Percentiles rank a stretch among this genome's conserved stretches.
Conservation (phyloP, 2,888 invertebrate genomes). For the Phasia obesa region DNA sequence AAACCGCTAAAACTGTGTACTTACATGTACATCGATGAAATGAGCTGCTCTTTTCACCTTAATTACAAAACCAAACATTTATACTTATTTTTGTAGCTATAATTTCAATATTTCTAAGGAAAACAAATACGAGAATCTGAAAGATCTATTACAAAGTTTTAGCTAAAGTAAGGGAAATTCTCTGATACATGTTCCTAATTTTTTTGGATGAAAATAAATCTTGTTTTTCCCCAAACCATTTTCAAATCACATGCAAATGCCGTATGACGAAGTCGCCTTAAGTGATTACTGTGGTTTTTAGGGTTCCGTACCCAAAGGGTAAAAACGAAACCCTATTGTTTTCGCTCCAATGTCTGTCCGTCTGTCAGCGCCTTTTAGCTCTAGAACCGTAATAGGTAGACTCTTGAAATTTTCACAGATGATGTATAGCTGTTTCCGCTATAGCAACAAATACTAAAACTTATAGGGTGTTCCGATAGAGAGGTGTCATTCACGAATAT, state of each 20-base stretch:
- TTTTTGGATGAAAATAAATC: background rate
- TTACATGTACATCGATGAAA: slow-evolving; percentile 15
- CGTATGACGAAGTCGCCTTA: background rate
- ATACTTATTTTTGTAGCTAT: slow-evolving; percentile 3
- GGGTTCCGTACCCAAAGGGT: too few species aligned
- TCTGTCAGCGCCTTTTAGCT: too few species aligned
- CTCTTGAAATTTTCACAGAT: too few species aligned
- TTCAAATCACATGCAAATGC: slow-evolving; percentile 33
- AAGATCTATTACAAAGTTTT: background rate
- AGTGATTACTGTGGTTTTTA: slow-evolving; percentile 5
- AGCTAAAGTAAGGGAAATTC: background rate
- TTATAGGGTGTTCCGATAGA: too few species aligned
- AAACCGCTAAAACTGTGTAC: slow-evolving; percentile 39
- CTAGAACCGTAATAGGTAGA: too few species aligned
- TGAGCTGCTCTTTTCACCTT: slow-evolving; percentile 16
- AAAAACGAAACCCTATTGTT: too few species aligned
- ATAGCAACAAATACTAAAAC: too few species aligned
- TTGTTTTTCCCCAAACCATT: background rate
- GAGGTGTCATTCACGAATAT: too few species aligned
- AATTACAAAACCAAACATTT: slow-evolving; percentile 40
- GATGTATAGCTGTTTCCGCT: too few species aligned
- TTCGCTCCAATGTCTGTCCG: too few species aligned
- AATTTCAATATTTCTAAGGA: slow-evolving; percentile 19
- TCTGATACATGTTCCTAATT: too few species aligned
- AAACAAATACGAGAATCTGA: background rate